Evolutionary conservation across 1,140 invertebrate species (phyloP).

Genomic region (Himalopsyche phryganea): DNA sequence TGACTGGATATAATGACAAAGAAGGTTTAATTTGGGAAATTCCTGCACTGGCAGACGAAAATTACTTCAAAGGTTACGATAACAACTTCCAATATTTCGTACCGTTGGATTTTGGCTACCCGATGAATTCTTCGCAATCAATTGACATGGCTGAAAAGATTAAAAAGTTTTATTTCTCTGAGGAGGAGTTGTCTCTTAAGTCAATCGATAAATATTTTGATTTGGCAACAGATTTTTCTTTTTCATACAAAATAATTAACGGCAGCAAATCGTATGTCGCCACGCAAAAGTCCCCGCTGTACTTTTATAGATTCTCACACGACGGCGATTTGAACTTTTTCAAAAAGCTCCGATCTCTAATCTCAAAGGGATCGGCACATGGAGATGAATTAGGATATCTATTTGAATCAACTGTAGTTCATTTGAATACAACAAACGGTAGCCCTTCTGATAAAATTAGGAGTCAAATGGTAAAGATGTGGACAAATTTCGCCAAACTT

Average conservation of each 20-base stretch:
- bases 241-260: slow-evolving; percentile 42
- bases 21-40: slow-evolving; percentile 33
- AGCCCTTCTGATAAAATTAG: slow-evolving; percentile 40
- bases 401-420: slow-evolving; percentile 40
- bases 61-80: slow-evolving; percentile 28
- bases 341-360: slow-evolving; percentile 34
- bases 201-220: slow-evolving; percentile 39
- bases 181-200: slow-evolving; percentile 34
- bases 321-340: slow-evolving; percentile 43
- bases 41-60: not conserved
- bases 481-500: slow-evolving; percentile 55
- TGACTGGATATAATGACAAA: slow-evolving; percentile 41
- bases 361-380: slow-evolving; percentile 38
- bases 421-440: slow-evolving; percentile 36
- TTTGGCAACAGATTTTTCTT: slow-evolving; percentile 41
- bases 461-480: slow-evolving; percentile 48
- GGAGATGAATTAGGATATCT: slow-evolving; percentile 49
- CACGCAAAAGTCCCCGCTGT: slow-evolving; percentile 43
- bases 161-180: slow-evolving; percentile 43
- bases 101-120: slow-evolving; percentile 40
- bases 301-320: slow-evolving; percentile 49
- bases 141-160: slow-evolving; percentile 40
- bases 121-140: slow-evolving; percentile 38
- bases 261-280: slow-evolving; percentile 41
- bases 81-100: slow-evolving; percentile 44